Evolutionary conservation across 1,140 invertebrate genomes (phyloP).

Genomic region (Bombus superbus): DNA sequence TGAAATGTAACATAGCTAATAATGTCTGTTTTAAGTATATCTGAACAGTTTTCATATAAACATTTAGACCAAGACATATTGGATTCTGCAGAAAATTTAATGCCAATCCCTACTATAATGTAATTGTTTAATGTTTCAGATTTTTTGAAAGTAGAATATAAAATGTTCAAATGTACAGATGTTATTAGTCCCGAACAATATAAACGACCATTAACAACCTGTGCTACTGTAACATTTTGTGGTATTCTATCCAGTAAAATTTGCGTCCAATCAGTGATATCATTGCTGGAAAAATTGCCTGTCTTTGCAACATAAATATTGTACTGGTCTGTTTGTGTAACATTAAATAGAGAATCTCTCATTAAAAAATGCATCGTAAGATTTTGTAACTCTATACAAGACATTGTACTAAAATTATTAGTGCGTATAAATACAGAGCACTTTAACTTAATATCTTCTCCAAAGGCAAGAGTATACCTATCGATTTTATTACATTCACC

Average conservation of each 20-base stretch:
- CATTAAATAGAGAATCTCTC: constrained; percentile 71
- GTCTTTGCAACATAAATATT: constrained; percentile 83
- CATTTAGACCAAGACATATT: constrained; percentile 76
- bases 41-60: constrained; percentile 65
- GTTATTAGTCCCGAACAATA: constrained; percentile 79
- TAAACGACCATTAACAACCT: constrained; percentile 71
- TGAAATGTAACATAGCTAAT: constrained; percentile 84
- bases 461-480: constrained; percentile 80
- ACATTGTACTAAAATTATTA: constrained; percentile 74
- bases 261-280: constrained; percentile 84
- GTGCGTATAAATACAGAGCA: constrained; percentile 75
- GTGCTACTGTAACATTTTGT: constrained; percentile 65
- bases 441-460: constrained; percentile 81
- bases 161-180: constrained; percentile 83
- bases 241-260: constrained; percentile 79
- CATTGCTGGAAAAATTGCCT: constrained; percentile 83
- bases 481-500: constrained; percentile 78
- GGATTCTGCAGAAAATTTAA: constrained; percentile 73
- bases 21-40: constrained; percentile 71
- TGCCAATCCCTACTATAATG: constrained; percentile 75
- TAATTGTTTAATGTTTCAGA: constrained; percentile 75
- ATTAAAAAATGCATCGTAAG: constrained; percentile 77
- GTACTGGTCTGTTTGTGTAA: constrained; percentile 68
- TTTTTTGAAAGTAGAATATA: constrained; percentile 75
- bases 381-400: constrained; percentile 82